phyloP scores from a whole-genome alignment of 2,888 invertebrate genomes.

The Liposcelis brunnea region DNA sequence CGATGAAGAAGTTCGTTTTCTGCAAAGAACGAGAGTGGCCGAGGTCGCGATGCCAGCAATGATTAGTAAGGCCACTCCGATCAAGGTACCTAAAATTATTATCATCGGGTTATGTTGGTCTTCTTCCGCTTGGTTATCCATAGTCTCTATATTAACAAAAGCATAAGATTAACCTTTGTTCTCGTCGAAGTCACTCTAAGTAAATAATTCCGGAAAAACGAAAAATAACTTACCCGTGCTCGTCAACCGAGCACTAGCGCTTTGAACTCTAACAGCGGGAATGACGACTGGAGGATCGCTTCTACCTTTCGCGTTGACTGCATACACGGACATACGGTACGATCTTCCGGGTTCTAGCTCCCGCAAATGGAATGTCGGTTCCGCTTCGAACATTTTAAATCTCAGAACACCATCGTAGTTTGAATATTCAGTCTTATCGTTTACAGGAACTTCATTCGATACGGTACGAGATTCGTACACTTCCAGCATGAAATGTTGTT shows the following conservation, averaged over 20 bases:
- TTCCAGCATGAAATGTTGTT: slow-evolving; percentile 67
- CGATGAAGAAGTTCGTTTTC: slow-evolving; percentile 20
- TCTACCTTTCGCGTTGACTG: slow-evolving; percentile 64
- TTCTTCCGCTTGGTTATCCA: too few relatives aligned
- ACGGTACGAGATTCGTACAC: slow-evolving; percentile 27
- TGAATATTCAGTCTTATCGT: slow-evolving; percentile 19
- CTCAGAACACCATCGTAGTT: too few relatives aligned
- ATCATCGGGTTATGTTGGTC: slow-evolving; percentile 16
- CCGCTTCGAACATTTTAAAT: slow-evolving; percentile 37
- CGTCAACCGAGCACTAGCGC: background rate
- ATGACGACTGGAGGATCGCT: slow-evolving; percentile 57
- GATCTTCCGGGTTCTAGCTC: slow-evolving; percentile 56
- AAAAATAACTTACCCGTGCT: background rate
- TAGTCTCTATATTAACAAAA: too few relatives aligned
- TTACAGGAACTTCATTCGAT: slow-evolving; percentile 32
- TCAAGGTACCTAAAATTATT: slow-evolving; percentile 25
- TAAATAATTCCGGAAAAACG: background rate
- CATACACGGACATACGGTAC: slow-evolving; percentile 64
- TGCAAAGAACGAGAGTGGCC: slow-evolving; percentile 25
- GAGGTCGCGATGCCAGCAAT: slow-evolving; percentile 25
- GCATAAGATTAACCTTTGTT: too few relatives aligned
- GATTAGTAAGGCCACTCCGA: slow-evolving; percentile 24
- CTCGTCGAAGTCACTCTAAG: too few relatives aligned
- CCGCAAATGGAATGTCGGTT: slow-evolving; percentile 53
- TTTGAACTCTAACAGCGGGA: slow-evolving; percentile 32